Conservation (phyloP, 2,888 invertebrate species). For the Andrena fulva region DNA sequence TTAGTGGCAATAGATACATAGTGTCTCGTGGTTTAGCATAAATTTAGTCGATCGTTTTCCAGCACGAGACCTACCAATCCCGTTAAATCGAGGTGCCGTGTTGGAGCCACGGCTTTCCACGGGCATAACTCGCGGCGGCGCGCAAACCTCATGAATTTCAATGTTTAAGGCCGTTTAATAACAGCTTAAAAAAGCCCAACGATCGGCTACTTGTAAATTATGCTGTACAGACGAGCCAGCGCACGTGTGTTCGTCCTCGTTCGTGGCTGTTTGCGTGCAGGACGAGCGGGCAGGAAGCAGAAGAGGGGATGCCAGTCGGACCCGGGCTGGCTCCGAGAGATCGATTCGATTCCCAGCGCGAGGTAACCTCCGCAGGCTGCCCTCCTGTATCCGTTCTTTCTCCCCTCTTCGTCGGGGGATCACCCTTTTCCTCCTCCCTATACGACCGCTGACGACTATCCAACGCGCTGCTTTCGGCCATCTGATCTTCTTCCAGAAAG, state of each 20-base stretch:
- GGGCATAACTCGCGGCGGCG: not conserved
- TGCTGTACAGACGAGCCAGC: not conserved
- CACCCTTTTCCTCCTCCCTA: conserved; percentile 39
- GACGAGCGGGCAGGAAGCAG: not conserved
- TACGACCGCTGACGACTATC: not conserved
- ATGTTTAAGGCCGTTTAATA: conserved; percentile 19
- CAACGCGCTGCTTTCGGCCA: not conserved
- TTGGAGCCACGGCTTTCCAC: not conserved
- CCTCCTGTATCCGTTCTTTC: conserved; percentile 46
- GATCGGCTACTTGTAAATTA: conserved; percentile 36
- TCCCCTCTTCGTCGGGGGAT: conserved; percentile 43
- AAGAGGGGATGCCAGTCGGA: conserved; percentile 40
- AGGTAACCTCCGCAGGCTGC: conserved; percentile 61
- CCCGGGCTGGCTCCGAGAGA: conserved; percentile 69
- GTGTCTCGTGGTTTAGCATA: not conserved
- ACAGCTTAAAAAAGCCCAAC: conserved; percentile 19
- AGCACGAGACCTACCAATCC: not conserved
- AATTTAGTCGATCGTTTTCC: conserved; percentile 11
- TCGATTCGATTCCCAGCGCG: conserved; percentile 73
- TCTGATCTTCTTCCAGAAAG: not conserved
- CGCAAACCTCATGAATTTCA: conserved; percentile 41
- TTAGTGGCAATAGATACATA: no score
- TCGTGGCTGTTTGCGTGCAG: conserved; percentile 17
- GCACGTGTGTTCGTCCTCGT: conserved; percentile 12
- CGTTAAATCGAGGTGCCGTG: conserved; percentile 22